phyloP scores from a whole-genome alignment of 1,140 invertebrate species.

The Choristoneura fumiferana region DNA sequence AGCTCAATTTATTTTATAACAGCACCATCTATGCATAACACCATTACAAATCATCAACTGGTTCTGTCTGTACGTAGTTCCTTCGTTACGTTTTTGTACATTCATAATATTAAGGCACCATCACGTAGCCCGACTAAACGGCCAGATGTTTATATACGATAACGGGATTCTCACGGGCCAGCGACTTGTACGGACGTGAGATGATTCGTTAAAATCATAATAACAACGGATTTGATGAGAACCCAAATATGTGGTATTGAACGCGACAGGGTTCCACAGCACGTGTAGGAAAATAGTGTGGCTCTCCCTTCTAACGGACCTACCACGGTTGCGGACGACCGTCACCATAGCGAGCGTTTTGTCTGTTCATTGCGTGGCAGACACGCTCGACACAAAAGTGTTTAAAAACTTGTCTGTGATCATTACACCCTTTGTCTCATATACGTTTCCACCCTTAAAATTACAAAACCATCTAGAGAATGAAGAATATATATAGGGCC shows the following conservation, averaged over 20 bases:
- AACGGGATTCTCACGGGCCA: conserved; percentile 14
- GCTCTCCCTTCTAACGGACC: background rate
- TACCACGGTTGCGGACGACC: too few relatives aligned
- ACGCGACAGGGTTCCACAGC: background rate
- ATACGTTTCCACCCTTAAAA: too few relatives aligned
- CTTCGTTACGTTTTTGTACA: background rate
- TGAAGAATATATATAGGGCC: too few relatives aligned
- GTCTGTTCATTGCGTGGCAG: background rate
- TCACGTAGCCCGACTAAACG: background rate
- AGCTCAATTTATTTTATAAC: too few relatives aligned
- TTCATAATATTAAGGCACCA: conserved; percentile 3
- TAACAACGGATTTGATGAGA: background rate
- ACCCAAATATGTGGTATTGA: background rate
- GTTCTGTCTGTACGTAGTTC: too few relatives aligned
- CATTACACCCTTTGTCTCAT: too few relatives aligned
- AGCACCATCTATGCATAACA: too few relatives aligned
- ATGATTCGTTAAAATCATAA: conserved; percentile 14
- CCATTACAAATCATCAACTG: too few relatives aligned
- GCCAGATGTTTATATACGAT: conserved; percentile 9
- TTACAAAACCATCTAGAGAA: too few relatives aligned
- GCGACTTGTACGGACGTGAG: conserved; percentile 1
- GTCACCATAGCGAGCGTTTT: too few relatives aligned
- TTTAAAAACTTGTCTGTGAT: too few relatives aligned
- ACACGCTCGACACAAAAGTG: background rate
- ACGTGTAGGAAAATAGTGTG: background rate